A percentile compares a stretch with the other conserved stretches of the same genome.
These are phyloP conservation scores for Aleadryas rufinucha DNA, from an alignment of 2,113 vertebrate species.

Conservation along the genomic window DNA sequence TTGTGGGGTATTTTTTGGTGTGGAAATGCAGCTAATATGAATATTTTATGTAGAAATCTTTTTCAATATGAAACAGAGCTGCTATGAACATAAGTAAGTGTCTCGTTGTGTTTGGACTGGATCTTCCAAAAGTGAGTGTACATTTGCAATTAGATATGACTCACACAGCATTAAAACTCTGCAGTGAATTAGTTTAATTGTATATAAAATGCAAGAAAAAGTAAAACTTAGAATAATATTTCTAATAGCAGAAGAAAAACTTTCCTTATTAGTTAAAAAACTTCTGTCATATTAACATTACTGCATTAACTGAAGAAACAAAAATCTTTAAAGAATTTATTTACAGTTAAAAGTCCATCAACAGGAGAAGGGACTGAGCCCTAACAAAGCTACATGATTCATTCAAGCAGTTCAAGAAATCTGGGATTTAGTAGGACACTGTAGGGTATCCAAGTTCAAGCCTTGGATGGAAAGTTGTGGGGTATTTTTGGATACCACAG, in stretches of 20 bases:
- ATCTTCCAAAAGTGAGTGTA: constrained; percentile 48
- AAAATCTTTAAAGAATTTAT: neutral
- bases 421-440: neutral
- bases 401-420: neutral
- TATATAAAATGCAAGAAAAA: neutral
- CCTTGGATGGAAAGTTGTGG: neutral
- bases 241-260: neutral
- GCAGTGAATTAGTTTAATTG: constrained; percentile 38
- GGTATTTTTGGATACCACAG: neutral
- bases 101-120: constrained; percentile 52
- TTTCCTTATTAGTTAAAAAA: neutral
- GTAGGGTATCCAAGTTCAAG: neutral
- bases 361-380: neutral
- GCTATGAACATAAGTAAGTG: constrained; percentile 7
- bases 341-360: neutral
- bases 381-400: neutral
- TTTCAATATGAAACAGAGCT: constrained; percentile 2
- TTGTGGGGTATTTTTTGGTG: rapidly evolving
- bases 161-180: constrained; percentile 51
- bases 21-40: neutral
- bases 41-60: neutral
- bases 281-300: neutral
- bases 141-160: constrained; percentile 67
- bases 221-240: neutral
- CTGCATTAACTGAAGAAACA: neutral